Evolutionary conservation across 2,113 vertebrate genomes (phyloP), one percentile per base, ranked within the genome.

Genomic region (Bombycilla garrulus): DNA sequence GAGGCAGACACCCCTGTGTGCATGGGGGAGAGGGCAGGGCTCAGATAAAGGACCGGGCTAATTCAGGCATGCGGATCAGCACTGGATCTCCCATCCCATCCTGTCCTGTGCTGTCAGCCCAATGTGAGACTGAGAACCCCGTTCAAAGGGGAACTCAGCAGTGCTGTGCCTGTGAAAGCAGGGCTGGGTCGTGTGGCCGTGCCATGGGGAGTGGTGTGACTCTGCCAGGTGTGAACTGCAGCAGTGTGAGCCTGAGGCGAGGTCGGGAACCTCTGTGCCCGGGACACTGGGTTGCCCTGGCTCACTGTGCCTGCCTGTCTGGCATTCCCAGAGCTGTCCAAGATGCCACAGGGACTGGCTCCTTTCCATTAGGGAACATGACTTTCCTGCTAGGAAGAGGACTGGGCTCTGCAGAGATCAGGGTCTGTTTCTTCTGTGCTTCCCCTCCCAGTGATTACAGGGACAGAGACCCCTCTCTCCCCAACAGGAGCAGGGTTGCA

Each of bases 111-210:
- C 50, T 65, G 40, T 26, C 48, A 45, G 53, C 29, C 26, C 24
- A 1, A 18, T 5, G 1, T 0, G 14, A n/a, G 66, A 3, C 79
- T 15, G 47, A 29, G 21, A 26, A 5, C 7, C 35, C 12, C 0
- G 2, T 38, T 45, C 35, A 13, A 15, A 60, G 51, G 15, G 29
- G 61, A 57, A 36, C 58, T 69, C 17, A 7, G 84, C 3, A 0
- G 45, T 35, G 2, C 76, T 31, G 25, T 33, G 82, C 67, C 38
- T 48, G 11, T 0, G 2, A 5, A 23, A 62, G 47, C 0, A 4
- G 80, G 76, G 6, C 44, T 2, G 66, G 82, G 22, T 69, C 81
- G 5, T 14, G 54, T 57, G 12, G 6, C 44, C 35, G 79, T 4
- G 24, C 79, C 7, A 20, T 5, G 4, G 42, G 50, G 3, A 14